Percentiles rank a stretch among this genome's conserved stretches.
phyloP scores from a whole-genome alignment of 2,797 vertebrate species.

The Gadopsis marmoratus region DNA sequence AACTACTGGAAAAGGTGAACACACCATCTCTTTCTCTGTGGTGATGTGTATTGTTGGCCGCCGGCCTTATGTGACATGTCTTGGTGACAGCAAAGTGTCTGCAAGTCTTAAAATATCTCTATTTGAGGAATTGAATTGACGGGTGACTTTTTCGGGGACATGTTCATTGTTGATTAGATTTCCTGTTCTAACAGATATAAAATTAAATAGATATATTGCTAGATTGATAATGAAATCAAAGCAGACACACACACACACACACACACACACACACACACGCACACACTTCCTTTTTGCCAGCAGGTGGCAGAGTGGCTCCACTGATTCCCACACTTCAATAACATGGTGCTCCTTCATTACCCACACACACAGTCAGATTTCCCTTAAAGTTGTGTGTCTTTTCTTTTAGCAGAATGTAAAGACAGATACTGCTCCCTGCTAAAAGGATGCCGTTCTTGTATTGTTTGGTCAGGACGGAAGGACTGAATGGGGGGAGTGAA shows the following conservation, averaged over 20 bases:
- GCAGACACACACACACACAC: neutral
- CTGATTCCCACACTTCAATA: neutral
- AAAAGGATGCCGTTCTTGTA: neutral
- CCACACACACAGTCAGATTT: slow-evolving; percentile 22
- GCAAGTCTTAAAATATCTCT: neutral
- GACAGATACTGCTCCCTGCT: neutral
- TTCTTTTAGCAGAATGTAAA: slow-evolving; percentile 13
- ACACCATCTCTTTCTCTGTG: neutral
- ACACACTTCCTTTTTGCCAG: slow-evolving; percentile 56
- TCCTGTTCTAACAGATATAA: neutral
- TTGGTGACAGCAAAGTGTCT: neutral
- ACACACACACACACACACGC: no score
- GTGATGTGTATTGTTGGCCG: neutral
- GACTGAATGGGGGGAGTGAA: neutral
- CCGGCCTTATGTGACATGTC: neutral
- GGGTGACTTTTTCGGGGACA: neutral
- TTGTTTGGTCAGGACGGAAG: neutral
- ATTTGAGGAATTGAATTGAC: neutral
- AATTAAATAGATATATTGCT: neutral
- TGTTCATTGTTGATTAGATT: neutral
- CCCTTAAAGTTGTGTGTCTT: neutral
- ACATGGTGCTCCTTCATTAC: slow-evolving; percentile 6
- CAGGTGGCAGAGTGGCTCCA: slow-evolving; percentile 74
- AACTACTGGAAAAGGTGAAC: slow-evolving; percentile 95
- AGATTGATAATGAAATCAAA: neutral